These are phyloP conservation scores for Agapornis canus DNA, from an alignment of 2,797 vertebrate species.

Conservation along the genomic window DNA sequence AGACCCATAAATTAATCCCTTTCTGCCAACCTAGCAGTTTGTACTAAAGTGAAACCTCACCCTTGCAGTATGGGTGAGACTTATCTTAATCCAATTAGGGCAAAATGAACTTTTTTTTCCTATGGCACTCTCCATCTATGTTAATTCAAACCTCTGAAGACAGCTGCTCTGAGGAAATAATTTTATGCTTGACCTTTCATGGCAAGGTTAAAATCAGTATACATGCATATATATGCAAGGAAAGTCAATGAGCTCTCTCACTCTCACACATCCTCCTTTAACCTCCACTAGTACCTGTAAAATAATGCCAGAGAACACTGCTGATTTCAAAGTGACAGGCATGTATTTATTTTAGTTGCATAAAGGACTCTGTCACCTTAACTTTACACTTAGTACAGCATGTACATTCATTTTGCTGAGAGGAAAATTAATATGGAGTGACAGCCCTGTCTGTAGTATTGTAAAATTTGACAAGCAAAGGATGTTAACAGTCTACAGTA, in stretches of 20 bases:
- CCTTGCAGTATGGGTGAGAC: slow-evolving; percentile 54
- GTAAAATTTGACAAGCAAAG: slow-evolving; percentile 39
- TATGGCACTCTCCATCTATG: slow-evolving; percentile 52
- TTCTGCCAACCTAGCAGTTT: slow-evolving; percentile 83
- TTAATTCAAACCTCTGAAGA: slow-evolving; percentile 69
- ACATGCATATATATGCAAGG: slow-evolving; percentile 1
- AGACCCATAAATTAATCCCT: slow-evolving; percentile 89
- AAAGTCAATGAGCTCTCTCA: slow-evolving; percentile 44
- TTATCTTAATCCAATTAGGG: slow-evolving; percentile 79
- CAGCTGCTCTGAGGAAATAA: slow-evolving; percentile 61
- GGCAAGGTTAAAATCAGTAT: slow-evolving; percentile 66
- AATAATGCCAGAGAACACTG: not conserved
- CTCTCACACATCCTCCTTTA: not conserved
- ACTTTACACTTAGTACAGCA: slow-evolving; percentile 17
- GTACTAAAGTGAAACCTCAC: slow-evolving; percentile 67
- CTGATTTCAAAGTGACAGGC: slow-evolving; percentile 50
- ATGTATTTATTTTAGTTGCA: slow-evolving; percentile 59
- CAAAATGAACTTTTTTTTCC: slow-evolving; percentile 73
- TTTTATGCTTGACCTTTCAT: slow-evolving; percentile 70
- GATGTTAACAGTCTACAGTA: slow-evolving; percentile 19
- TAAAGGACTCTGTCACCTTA: slow-evolving; percentile 50
- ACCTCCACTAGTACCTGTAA: not conserved
- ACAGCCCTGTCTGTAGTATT: not conserved
- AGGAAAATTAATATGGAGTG: slow-evolving; percentile 33
- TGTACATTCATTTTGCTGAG: slow-evolving; percentile 53